Evolutionary conservation across 2,888 invertebrate genomes (phyloP).

Genomic region (Andrena trimmerana): DNA sequence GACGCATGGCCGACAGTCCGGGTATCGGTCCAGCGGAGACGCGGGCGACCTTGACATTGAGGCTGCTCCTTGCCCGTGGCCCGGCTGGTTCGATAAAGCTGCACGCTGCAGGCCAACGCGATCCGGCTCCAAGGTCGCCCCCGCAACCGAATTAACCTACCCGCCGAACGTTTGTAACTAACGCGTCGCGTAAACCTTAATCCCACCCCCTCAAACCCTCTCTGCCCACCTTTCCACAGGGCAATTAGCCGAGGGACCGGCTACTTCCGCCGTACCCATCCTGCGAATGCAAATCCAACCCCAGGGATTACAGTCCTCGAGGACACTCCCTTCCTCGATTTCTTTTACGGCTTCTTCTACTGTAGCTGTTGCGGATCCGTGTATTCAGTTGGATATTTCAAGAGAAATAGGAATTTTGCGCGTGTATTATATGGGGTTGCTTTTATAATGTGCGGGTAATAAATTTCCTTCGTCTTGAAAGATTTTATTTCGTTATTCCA

Average conservation of each 20-base stretch:
- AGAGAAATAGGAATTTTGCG: too few relatives aligned
- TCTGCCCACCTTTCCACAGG: background rate
- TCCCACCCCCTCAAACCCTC: background rate
- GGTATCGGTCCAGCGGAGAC: constrained; percentile 35
- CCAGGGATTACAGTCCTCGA: background rate
- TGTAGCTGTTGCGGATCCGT: too few relatives aligned
- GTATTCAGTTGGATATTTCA: too few relatives aligned
- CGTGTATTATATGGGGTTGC: too few relatives aligned
- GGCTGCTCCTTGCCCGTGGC: constrained; percentile 75
- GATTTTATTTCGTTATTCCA: too few relatives aligned
- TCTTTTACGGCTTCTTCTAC: background rate
- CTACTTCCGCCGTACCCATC: background rate
- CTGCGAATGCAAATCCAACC: background rate
- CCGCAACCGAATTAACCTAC: constrained; percentile 68
- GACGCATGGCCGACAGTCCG: constrained; percentile 7
- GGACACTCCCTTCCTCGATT: background rate
- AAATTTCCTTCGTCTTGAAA: too few relatives aligned
- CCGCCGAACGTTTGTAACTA: constrained; percentile 36
- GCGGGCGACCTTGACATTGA: constrained; percentile 76
- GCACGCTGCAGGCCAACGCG: constrained; percentile 72
- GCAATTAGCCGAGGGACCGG: background rate
- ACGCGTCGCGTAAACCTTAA: constrained; percentile 24
- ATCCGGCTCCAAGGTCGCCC: constrained; percentile 74
- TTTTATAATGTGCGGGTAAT: too few relatives aligned
- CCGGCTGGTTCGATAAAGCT: constrained; percentile 82